Evolutionary conservation across 2,113 vertebrate genomes (phyloP), one percentile per base, ranked within the genome.

Genomic region (Prunella himalayana): DNA sequence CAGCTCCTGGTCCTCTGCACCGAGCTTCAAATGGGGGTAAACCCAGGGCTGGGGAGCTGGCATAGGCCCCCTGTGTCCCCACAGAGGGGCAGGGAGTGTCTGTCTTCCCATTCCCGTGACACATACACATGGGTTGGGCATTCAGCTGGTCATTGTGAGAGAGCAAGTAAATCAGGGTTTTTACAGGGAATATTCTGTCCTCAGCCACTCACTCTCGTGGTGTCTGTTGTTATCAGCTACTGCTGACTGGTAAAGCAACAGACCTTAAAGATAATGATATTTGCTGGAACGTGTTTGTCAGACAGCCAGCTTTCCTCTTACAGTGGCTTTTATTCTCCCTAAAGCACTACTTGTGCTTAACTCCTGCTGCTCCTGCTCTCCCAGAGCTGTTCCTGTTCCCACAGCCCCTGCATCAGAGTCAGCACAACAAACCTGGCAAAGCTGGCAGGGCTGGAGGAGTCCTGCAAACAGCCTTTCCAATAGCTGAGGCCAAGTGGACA

Each of bases 211-310:
- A 1, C 42, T 80, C 35, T 57, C 6, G 1, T 54, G 56, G 44
- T 21, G 15, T 71, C 86, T 94, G 82, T 88, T 96, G 78, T 92
- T 92, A 84, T 75, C 94, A 92, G 90, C 82, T 95, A 35, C 88
- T 88, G 30, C 82, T 92, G 95, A 63, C 64, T 70, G 49, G 70
- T 82, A 84, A 88, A 86, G 92, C 88, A 90, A 51, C 88, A 95
- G 93, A 93, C 94, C 92, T 88, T 84, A 79, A 75, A 90, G 90
- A 93, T 78, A 88, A 84, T 86, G 80, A 18, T 92, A 64, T 82
- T 90, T 92, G 80, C 86, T 92, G 86, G 88, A 93, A 93, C 45
- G 64, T 93, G 93, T 84, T 90, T 96, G 94, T 97, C 94, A 95
- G 80, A 35, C 75, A 95, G 95, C 93, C 95, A 96, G 80, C 93